Evolutionary conservation across 2,888 invertebrate genomes (phyloP), one percentile per base, ranked within the genome.

Genomic region (Halocaridina rubra): DNA sequence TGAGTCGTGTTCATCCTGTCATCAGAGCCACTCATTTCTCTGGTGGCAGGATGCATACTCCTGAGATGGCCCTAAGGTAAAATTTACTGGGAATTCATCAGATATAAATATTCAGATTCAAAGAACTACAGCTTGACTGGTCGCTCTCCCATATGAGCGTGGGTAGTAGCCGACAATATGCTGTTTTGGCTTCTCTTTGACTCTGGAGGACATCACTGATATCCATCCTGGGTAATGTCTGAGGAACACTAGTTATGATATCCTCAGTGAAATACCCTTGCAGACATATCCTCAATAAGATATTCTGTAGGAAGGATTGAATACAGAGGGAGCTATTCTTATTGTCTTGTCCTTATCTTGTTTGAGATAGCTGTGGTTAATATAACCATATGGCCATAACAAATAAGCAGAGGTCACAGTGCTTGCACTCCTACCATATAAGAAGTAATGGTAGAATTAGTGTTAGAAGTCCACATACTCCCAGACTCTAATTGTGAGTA

Each of bases 11-110:
- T 30, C 80, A 80, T 80, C 81, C 61, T 69, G 80, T 61, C 85
- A 46, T 57, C 72, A 19, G 57, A 59, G 74, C 24, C 33, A 33
- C 13, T 27, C 69, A n/a, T 85, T 85, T 39, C 80, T 85, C 4
- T 85, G 85, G 85, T 85, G 85, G 85, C 85, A 57, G 81, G 85
- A 85, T 85, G 85, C 69, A 67, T 75, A 80, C 61, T 85, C 85
- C 80, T 85, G 80, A 85, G 71, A 59, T 33, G 77, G 64, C 67
- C 64, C 30, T 61, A 30, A n/a, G 53, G 10, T 57, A 76, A 29
- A 81, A 10, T 46, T 19, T n/a, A 46, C 30, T 39, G 79, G 84
- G 74, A n/a, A n/a, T n/a, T 61, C 76, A 77, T 39, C 39, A 27
- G 59, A 64, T 77, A 72, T 33, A 22, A 33, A 67, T 64, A 27